Evolutionary conservation across 2,797 vertebrate genomes (phyloP).

Genomic region (Ammospiza maritima): DNA sequence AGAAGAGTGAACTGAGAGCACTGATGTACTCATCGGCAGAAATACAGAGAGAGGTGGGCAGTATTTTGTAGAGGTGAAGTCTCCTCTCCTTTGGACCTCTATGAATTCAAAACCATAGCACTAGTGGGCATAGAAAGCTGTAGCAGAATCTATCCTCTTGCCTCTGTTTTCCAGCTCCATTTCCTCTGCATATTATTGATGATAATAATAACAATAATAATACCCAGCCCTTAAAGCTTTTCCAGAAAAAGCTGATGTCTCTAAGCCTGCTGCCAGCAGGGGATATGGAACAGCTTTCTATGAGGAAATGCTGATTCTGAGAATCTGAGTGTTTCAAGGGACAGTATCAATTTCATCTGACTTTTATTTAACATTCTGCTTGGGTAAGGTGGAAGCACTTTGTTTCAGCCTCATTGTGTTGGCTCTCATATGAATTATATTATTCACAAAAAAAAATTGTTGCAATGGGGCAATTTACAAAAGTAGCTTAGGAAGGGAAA

Average conservation of each 20-base stretch:
- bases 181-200: slow-evolving; percentile 45
- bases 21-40: neutral
- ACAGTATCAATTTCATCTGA: slow-evolving; percentile 61
- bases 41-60: accelerated
- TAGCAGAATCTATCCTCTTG: neutral
- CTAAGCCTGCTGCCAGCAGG: slow-evolving; percentile 47
- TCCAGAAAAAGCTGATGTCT: slow-evolving; percentile 50
- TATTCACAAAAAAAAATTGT: neutral
- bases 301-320: slow-evolving; percentile 62
- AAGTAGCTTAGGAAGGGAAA: neutral
- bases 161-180: slow-evolving; percentile 32
- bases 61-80: neutral
- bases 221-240: slow-evolving; percentile 43
- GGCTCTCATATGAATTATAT: neutral
- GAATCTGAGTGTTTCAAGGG: slow-evolving; percentile 43
- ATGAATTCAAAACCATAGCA: neutral
- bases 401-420: slow-evolving; percentile 32
- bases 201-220: slow-evolving; percentile 60
- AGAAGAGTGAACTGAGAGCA: neutral
- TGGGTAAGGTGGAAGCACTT: slow-evolving; percentile 46
- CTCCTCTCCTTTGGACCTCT: neutral
- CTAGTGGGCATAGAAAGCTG: neutral
- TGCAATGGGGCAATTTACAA: neutral
- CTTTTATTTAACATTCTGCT: slow-evolving; percentile 65
- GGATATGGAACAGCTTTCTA: slow-evolving; percentile 43